Evolutionary conservation across 2,797 vertebrate genomes (phyloP).

Genomic region (Notolepis coatsorum): DNA sequence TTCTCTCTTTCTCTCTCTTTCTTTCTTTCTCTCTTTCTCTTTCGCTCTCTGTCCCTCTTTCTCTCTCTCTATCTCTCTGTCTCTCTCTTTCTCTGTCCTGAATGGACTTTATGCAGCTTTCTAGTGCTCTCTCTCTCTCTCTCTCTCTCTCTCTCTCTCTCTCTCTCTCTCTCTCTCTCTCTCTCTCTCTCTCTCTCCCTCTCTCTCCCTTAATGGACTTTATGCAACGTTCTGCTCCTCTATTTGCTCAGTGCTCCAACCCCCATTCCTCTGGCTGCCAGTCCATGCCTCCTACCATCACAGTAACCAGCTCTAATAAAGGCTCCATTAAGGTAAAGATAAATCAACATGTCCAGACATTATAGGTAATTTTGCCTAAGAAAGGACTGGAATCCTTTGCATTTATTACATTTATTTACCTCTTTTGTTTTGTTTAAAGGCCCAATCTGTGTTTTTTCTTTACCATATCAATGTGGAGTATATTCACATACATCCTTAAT

Average conservation of each 20-base stretch:
- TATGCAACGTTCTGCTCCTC: conserved; percentile 6
- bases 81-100: not conserved
- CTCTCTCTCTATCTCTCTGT: no score
- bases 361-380: no score
- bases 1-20: conserved; percentile 2
- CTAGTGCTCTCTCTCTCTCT: not conserved
- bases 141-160: conserved; percentile 6
- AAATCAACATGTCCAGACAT: no score
- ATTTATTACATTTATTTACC: no score
- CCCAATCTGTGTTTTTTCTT: no score
- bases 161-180: not conserved
- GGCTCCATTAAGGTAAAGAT: no score
- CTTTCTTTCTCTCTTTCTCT: not conserved
- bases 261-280: not conserved
- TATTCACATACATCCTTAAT: no score
- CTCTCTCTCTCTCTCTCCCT: not conserved
- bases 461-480: no score
- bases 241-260: conserved; percentile 29
- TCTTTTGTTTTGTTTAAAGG: no score
- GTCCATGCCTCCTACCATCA: not conserved
- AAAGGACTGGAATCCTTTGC: no score
- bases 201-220: conserved; percentile 19
- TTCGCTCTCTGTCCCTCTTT: no score
- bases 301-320: not conserved
- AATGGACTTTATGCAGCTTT: conserved; percentile 28